A percentile compares a stretch with the other conserved stretches of the same genome.
Conservation (phyloP, 2,113 vertebrate genomes). For the Melospiza georgiana region DNA sequence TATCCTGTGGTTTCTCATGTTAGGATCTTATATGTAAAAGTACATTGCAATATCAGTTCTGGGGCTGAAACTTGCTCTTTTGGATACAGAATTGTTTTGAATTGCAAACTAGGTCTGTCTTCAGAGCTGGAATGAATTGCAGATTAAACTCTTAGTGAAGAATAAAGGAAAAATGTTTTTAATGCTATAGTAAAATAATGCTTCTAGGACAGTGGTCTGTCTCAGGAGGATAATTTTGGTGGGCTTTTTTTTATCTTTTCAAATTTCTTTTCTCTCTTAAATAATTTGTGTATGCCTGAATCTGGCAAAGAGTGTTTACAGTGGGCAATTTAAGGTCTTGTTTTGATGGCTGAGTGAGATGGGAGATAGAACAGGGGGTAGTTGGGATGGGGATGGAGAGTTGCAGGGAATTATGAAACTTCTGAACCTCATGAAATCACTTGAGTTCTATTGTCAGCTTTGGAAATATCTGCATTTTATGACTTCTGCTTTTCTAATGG, state of each 20-base stretch:
- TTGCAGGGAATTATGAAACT: neutral
- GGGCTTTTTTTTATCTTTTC: neutral
- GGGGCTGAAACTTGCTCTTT: neutral
- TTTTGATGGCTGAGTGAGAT: neutral
- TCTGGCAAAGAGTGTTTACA: neutral
- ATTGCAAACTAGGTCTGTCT: neutral
- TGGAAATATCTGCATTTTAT: neutral
- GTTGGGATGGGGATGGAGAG: neutral
- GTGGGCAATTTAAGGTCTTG: neutral
- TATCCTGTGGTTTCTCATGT: neutral
- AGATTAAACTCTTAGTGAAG: neutral
- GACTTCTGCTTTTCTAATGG: neutral
- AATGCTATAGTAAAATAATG: neutral
- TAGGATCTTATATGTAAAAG: neutral
- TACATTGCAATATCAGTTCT: neutral
- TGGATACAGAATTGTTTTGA: neutral
- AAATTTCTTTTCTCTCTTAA: neutral
- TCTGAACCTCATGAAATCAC: neutral
- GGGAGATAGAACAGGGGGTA: neutral
- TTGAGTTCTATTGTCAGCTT: neutral
- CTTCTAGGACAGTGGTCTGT: neutral
- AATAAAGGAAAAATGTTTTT: neutral
- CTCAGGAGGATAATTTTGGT: neutral
- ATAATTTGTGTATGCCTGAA: neutral
- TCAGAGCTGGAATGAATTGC: neutral